Base-by-base conservation (phyloP, 2,888 invertebrate species). In the Harpalus rubripes region DNA sequence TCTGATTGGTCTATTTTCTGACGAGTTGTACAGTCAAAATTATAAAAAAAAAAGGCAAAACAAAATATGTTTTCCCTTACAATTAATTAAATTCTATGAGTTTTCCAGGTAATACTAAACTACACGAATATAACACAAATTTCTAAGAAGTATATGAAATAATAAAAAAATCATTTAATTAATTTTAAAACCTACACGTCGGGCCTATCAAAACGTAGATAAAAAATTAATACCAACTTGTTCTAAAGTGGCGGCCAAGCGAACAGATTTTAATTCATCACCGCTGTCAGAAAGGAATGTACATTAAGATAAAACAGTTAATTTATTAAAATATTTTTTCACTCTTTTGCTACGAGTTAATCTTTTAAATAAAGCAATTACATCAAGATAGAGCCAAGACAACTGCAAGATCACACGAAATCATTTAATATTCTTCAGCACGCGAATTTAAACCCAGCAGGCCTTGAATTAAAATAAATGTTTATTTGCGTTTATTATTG, bases 141-240 rank as follows among this genome's bases (percentile, higher is more conserved):
- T 59, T 59, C 16, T 7, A 59, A 1, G 16, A 59, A 16, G n/a
- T 59, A 10, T 32, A 41, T 52, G n/a, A 59, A 59, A 85, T 26
- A 12, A 72, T 76, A 68, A 26, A 32, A 22, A 85, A 65, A 59
- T 10, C 15, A 63, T 84, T 15, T 22, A 80, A 59, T 68, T 63
- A 41, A 22, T 74, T 84, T 32, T 63, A 89, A 88, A 84, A 89
- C 89, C 87, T 87, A 86, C 88, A 88, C 86, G 32, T 63, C 81
- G 39, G 74, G 63, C 26, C 63, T 63, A 63, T 63, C 63, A 85
- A 78, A 78, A 79, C 79, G 15, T 59, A 85, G 52, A 59, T 56
- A 81, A 61, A 58, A 85, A 56, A 85, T 78, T 58, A 68, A 86
- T 82, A 56, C 59, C 41, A 18, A 80, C 82, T 72, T 52, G 41